phyloP scores from a whole-genome alignment of 2,797 vertebrate genomes.

The Threskiornis aethiopicus region DNA sequence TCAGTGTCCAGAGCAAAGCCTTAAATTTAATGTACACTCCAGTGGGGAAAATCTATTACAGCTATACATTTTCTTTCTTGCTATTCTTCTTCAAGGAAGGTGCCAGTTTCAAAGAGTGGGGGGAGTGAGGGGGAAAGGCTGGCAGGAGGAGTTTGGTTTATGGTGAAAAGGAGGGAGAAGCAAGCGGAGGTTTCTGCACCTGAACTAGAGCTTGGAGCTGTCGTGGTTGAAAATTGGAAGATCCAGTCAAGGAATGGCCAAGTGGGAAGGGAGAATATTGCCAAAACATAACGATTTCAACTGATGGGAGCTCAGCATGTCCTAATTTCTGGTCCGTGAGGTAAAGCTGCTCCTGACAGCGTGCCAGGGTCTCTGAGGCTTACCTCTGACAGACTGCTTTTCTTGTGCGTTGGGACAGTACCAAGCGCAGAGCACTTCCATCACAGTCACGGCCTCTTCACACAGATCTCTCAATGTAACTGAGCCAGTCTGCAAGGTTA shows the following conservation, averaged over 20 bases:
- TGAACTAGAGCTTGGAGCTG: not conserved
- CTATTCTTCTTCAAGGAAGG: not conserved
- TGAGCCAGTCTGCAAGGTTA: not conserved
- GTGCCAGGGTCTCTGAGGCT: not conserved
- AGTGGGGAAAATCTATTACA: not conserved
- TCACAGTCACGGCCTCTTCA: not conserved
- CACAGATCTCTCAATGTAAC: too few relatives aligned
- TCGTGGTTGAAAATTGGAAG: accelerated
- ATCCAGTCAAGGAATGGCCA: not conserved
- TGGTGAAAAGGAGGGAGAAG: not conserved
- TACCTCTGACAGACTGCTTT: not conserved
- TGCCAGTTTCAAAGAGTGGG: not conserved
- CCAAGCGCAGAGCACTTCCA: not conserved
- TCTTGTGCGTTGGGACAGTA: not conserved
- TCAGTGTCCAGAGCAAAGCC: not conserved
- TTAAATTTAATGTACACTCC: not conserved
- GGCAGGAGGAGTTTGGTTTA: not conserved
- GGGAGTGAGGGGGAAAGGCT: not conserved
- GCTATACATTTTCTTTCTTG: not conserved
- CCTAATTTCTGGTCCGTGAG: not conserved
- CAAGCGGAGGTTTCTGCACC: not conserved
- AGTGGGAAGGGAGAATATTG: not conserved
- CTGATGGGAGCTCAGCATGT: not conserved
- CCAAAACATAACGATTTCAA: not conserved
- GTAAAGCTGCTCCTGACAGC: not conserved